phyloP scores from a whole-genome alignment of 1,140 invertebrate species.

The Zaprionus kolodkinae region DNA sequence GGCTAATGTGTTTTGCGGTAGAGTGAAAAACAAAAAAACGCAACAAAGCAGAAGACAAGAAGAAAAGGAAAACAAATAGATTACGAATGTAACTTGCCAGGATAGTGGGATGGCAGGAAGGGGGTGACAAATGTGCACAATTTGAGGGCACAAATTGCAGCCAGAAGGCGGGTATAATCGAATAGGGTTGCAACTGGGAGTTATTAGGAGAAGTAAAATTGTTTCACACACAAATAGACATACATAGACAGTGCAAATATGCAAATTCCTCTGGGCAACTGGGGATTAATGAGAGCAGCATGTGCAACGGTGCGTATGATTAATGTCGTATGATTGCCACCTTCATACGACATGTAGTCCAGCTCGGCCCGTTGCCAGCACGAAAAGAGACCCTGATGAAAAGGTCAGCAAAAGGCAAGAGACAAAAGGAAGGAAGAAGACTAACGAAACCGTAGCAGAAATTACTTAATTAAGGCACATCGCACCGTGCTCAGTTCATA shows the following conservation, averaged over 20 bases:
- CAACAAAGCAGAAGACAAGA: background rate
- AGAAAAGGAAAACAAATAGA: constrained; percentile 25
- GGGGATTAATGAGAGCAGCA: background rate
- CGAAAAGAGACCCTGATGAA: background rate
- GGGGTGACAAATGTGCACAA: constrained; percentile 50
- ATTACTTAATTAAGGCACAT: constrained; percentile 69
- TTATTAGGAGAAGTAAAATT: background rate
- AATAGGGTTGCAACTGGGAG: constrained; percentile 9
- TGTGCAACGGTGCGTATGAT: constrained; percentile 67
- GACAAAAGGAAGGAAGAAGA: constrained; percentile 1
- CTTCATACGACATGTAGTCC: constrained; percentile 49
- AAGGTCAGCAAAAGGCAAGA: constrained; percentile 15
- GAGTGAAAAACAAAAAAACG: constrained; percentile 8
- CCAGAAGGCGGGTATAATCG: constrained; percentile 3
- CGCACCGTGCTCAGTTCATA: constrained; percentile 28
- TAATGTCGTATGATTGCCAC: constrained; percentile 62
- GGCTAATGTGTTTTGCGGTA: constrained; percentile 61
- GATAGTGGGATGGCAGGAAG: background rate
- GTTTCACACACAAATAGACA: background rate
- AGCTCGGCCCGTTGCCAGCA: background rate
- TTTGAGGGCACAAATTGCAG: constrained; percentile 40
- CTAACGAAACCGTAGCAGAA: constrained; percentile 24
- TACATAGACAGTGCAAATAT: background rate
- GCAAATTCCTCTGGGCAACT: constrained; percentile 22
- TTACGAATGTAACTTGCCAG: constrained; percentile 13